Base-by-base conservation (phyloP, 2,113 vertebrate species). In the Oophaga pumilio region DNA sequence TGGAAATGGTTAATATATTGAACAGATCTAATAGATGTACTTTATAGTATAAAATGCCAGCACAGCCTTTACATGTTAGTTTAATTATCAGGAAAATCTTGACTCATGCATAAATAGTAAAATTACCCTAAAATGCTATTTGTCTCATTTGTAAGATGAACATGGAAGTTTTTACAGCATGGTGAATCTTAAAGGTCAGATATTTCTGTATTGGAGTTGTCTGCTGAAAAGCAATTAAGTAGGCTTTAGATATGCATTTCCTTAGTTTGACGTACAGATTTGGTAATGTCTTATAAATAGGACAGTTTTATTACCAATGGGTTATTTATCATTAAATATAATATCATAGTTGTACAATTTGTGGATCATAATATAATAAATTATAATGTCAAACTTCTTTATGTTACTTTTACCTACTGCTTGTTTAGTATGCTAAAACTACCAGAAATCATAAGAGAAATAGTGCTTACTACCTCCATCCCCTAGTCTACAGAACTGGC, bases 171-270 rank as follows among this genome's bases (percentile, higher is more conserved):
- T 24, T 71, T 71, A n/a, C 76, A 79, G 85, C 69, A 22, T 43
- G 17, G 59, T 87, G 33, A 49, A 82, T 62, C 71, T 82, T 71
- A 87, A 87, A 87, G 77, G 85, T 87, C 85, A 73, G 28, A 87
- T 22, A 59, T 66, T 57, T 87, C 77, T 73, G 56, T 80, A 49
- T 24, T 78, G 2, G 60, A 64, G 77, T 24, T 50, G 60, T 76
- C 74, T 68, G 18, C 59, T 59, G 52, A 57, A 77, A 59, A 59
- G 52, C 77, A 87, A 87, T 87, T 87, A 87, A 80, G 43, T 60
- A 24, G 68, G 33, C 4, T 5, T 13, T 28, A 62, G 24, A 60
- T 86, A 52, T 69, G 78, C 24, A 59, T 80, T 87, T 26, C 53
- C 11, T 68, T 53, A 77, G 24, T 14, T 14, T 15, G 12, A 69